phyloP scores from a whole-genome alignment of 2,888 invertebrate genomes.

The Campoplex capitator region DNA sequence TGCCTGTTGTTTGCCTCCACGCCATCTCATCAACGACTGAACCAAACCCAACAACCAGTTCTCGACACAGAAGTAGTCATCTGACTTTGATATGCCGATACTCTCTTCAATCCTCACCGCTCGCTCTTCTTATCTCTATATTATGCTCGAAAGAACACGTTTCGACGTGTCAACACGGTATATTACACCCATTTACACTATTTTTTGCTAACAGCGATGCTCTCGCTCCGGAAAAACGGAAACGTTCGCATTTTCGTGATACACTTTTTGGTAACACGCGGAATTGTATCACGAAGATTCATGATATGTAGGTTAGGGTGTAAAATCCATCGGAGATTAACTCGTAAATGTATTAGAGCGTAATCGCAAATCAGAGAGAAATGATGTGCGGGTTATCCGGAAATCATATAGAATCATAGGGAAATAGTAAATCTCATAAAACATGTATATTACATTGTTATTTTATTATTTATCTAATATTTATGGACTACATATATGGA shows the following conservation, averaged over 20 bases:
- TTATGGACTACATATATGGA: neutral
- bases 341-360: neutral
- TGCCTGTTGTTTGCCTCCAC: constrained; percentile 43
- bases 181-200: neutral
- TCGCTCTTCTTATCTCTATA: neutral
- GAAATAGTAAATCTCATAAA: neutral
- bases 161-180: neutral
- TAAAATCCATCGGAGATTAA: neutral
- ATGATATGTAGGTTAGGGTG: neutral
- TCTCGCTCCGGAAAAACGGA: neutral
- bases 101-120: neutral
- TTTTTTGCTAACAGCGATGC: neutral
- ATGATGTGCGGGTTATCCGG: neutral
- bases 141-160: neutral
- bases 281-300: neutral
- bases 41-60: neutral
- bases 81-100: too few relatives aligned
- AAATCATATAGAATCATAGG: neutral
- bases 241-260: neutral
- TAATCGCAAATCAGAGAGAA: neutral
- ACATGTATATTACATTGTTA: neutral
- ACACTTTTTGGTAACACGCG: neutral
- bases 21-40: constrained; percentile 65
- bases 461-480: neutral
- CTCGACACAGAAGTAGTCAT: too few relatives aligned